phyloP scores from a whole-genome alignment of 2,113 vertebrate species.

The Forbesichthys papilliferus region DNA sequence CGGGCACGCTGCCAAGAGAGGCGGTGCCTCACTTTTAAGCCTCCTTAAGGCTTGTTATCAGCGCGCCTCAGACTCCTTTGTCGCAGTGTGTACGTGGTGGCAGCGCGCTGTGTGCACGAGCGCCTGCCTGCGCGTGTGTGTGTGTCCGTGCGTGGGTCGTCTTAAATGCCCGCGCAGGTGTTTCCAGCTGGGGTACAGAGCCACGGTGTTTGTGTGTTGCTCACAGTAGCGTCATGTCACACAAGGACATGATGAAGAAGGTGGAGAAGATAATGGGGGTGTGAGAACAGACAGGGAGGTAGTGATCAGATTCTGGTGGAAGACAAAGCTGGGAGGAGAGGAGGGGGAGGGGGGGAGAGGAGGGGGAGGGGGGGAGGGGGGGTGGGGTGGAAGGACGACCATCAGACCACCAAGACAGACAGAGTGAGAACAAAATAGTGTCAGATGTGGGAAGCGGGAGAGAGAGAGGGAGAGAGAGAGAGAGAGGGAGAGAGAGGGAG shows the following conservation, averaged over 20 bases:
- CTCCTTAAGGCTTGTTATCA: slow-evolving; percentile 57
- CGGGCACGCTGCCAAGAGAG: slow-evolving; percentile 30
- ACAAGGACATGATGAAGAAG: not conserved
- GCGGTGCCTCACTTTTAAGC: slow-evolving; percentile 35
- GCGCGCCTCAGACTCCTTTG: slow-evolving; percentile 52
- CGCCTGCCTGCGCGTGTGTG: not conserved
- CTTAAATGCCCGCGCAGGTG: not conserved
- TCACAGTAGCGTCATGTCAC: slow-evolving; percentile 16
- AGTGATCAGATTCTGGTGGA: not conserved
- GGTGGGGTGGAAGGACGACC: slow-evolving; percentile 29
- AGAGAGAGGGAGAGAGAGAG: slow-evolving; percentile 24
- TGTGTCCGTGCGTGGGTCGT: not conserved
- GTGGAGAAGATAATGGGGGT: not conserved
- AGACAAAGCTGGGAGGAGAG: slow-evolving; percentile 12
- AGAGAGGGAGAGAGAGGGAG: not conserved
- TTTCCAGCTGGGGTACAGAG: slow-evolving; percentile 19
- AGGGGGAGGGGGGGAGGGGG: not conserved
- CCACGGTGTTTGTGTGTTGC: slow-evolving; percentile 13
- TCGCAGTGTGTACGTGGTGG: slow-evolving; percentile 38
- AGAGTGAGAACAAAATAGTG: slow-evolving; percentile 13
- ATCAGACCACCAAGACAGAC: slow-evolving; percentile 37
- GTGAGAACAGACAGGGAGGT: not conserved
- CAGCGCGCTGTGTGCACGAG: not conserved
- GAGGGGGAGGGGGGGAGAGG: not conserved
- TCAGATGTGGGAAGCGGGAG: not conserved